phyloP scores from a whole-genome alignment of 2,113 vertebrate genomes.

The Ptilorrhoa leucosticta region DNA sequence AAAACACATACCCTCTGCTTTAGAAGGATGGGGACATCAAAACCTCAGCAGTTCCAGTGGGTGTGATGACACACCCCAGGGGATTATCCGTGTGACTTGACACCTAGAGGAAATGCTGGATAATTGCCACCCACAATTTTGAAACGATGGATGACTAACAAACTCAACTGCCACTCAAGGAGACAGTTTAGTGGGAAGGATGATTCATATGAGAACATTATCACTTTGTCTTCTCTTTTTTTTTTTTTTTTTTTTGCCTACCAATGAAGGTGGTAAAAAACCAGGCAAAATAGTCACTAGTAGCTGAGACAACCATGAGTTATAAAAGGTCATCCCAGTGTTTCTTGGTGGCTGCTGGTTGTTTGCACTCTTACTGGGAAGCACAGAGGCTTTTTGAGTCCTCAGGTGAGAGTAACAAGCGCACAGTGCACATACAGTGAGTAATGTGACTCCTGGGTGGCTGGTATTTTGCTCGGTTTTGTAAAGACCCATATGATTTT shows the following conservation, averaged over 20 bases:
- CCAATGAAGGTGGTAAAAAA: neutral
- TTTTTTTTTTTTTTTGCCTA: neutral
- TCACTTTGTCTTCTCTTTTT: neutral
- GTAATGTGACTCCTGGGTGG: neutral
- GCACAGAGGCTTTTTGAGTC: neutral
- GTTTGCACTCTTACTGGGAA: neutral
- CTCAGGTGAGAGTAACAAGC: neutral
- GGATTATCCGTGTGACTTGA: conserved; percentile 29
- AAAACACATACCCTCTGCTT: neutral
- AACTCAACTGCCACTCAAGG: conserved; percentile 58
- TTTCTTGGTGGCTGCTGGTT: neutral
- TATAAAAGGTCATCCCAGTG: neutral
- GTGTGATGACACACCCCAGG: conserved; percentile 39
- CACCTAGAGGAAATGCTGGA: conserved; percentile 50
- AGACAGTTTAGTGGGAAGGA: conserved; percentile 63
- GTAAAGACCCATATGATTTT: neutral
- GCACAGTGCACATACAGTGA: neutral
- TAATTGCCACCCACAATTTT: conserved; percentile 69
- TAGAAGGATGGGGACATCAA: neutral
- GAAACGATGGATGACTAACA: conserved; percentile 63
- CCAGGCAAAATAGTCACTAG: neutral
- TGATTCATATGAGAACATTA: conserved; percentile 44
- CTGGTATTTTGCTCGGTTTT: neutral
- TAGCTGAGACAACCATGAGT: neutral
- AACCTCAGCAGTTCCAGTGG: conserved; percentile 24